phyloP scores from a whole-genome alignment of 2,888 invertebrate species.

The Cantharis rustica region DNA sequence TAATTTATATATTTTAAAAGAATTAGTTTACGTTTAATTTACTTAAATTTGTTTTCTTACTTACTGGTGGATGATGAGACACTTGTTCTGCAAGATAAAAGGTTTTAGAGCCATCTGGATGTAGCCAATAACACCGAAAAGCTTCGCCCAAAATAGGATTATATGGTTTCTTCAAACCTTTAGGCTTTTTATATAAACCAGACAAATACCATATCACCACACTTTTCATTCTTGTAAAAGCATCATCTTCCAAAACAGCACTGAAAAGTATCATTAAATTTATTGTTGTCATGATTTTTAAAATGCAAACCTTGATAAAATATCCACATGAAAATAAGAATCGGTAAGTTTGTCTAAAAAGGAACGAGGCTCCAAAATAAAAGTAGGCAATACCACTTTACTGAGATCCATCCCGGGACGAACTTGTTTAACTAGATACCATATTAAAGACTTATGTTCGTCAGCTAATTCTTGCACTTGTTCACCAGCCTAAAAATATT shows the following conservation, averaged over 20 bases:
- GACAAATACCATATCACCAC: conserved; percentile 92
- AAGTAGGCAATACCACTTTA: conserved; percentile 91
- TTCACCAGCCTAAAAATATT: conserved; percentile 68
- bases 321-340: conserved; percentile 92
- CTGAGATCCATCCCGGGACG: conserved; percentile 95
- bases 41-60: too few relatives aligned
- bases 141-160: conserved; percentile 94
- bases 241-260: conserved; percentile 83
- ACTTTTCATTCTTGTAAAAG: conserved; percentile 85
- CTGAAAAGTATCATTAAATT: conserved; percentile 55
- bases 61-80: conserved; percentile 91
- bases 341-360: conserved; percentile 93
- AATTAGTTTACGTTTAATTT: neutral
- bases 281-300: neutral
- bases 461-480: conserved; percentile 92
- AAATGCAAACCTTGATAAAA: conserved; percentile 73
- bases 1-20: too few relatives aligned
- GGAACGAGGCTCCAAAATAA: conserved; percentile 91
- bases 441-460: conserved; percentile 92
- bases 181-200: conserved; percentile 92
- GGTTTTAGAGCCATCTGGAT: conserved; percentile 80
- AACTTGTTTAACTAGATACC: conserved; percentile 94
- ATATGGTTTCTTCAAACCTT: conserved; percentile 93
- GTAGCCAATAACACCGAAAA: conserved; percentile 90
- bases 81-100: conserved; percentile 95